These are phyloP conservation scores for Brachyistius frenatus DNA, from an alignment of 2,113 vertebrate genomes.

Conservation along the genomic window DNA sequence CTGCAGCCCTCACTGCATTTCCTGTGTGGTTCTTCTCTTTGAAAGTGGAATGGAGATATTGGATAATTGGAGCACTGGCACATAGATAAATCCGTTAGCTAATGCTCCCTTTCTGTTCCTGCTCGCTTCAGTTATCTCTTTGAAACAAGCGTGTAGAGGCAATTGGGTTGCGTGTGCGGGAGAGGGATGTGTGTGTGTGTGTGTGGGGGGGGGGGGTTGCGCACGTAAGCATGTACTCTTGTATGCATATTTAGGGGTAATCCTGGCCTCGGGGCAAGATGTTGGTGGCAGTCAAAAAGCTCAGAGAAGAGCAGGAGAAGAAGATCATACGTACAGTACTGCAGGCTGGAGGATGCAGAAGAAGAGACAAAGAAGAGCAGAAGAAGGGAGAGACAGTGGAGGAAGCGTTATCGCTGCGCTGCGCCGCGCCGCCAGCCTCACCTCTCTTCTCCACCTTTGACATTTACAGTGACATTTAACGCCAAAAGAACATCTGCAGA, in stretches of 20 bases:
- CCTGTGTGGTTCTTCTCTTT: conserved; percentile 56
- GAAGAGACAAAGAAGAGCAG: conserved; percentile 33
- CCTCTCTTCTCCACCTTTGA: conserved; percentile 71
- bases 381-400: conserved; percentile 25
- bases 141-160: conserved; percentile 68
- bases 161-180: conserved; percentile 57
- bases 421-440: conserved; percentile 18
- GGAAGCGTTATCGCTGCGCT: conserved; percentile 34
- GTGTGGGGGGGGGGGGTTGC: not conserved
- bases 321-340: not conserved
- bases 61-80: conserved; percentile 78
- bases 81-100: conserved; percentile 75
- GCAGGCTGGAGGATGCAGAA: conserved; percentile 27
- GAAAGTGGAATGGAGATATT: conserved; percentile 76
- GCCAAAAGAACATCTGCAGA: conserved; percentile 58
- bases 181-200: not conserved
- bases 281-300: conserved; percentile 76
- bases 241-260: conserved; percentile 68
- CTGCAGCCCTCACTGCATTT: conserved; percentile 56
- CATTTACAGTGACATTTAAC: conserved; percentile 78
- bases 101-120: conserved; percentile 42
- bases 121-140: conserved; percentile 75
- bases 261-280: conserved; percentile 72
- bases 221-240: conserved; percentile 46
- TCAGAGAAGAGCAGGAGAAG: conserved; percentile 53